These are phyloP conservation scores for Thamnaconus septentrionalis DNA, from an alignment of 2,113 vertebrate genomes.

Conservation along the genomic window DNA sequence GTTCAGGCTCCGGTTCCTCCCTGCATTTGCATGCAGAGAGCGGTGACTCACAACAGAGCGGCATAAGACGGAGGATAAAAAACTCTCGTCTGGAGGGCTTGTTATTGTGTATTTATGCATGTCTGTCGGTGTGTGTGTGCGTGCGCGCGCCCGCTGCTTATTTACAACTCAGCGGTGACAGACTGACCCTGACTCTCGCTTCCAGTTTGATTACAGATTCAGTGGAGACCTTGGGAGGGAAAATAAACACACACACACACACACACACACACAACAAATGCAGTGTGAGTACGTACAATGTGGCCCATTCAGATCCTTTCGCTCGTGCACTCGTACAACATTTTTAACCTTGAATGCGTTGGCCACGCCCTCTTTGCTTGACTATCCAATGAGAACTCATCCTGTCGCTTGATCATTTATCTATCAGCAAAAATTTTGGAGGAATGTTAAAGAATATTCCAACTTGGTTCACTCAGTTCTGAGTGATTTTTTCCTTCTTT, in stretches of 20 bases:
- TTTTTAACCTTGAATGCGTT: no score
- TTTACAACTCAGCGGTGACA: constrained; percentile 45
- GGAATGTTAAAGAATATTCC: no score
- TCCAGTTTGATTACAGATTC: constrained; percentile 59
- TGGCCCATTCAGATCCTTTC: no score
- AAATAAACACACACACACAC: background rate
- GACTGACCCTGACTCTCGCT: constrained; percentile 50
- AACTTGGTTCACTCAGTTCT: no score
- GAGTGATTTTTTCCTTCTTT: no score
- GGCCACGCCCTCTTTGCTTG: constrained; percentile 5
- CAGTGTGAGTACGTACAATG: constrained; percentile 11
- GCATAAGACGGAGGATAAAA: constrained; percentile 53
- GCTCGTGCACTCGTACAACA: constrained; percentile 4
- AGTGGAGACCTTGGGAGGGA: constrained; percentile 41
- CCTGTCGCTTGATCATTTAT: constrained; percentile 18
- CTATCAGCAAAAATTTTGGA: background rate
- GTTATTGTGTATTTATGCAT: constrained; percentile 4
- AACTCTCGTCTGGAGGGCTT: constrained; percentile 47
- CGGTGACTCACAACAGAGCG: constrained; percentile 37
- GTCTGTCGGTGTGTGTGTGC: background rate
- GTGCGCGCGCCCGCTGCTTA: constrained; percentile 4
- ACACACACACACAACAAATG: no score
- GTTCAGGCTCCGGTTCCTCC: constrained; percentile 28
- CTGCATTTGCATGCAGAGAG: constrained; percentile 55
- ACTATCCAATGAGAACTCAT: constrained; percentile 30